Percentiles rank a stretch among this genome's conserved stretches.
Conservation (phyloP, 53 echinoderm and acorn worm species). For the Glandiceps talaboti region DNA sequence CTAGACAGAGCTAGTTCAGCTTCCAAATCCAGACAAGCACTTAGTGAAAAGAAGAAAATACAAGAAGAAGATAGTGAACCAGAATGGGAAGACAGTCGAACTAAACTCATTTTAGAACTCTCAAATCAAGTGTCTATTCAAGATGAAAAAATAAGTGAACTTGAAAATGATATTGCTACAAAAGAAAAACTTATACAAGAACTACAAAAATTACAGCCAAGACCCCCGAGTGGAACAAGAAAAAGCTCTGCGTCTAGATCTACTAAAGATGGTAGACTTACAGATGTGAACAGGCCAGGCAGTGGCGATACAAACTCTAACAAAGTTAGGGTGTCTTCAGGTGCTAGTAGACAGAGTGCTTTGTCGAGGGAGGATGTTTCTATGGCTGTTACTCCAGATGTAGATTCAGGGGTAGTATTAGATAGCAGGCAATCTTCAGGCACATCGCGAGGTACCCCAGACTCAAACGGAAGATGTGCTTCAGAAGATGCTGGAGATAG, state of each 20-base stretch:
- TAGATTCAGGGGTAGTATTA: background rate
- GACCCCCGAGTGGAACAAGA: background rate
- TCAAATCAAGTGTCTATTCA: conserved; percentile 62
- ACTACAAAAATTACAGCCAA: conserved; percentile 1
- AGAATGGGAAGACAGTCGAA: conserved; percentile 57
- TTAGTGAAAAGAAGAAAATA: background rate
- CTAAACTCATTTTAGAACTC: conserved; percentile 66
- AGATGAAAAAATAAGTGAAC: conserved; percentile 46
- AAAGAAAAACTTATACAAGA: conserved; percentile 25
- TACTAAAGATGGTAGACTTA: background rate
- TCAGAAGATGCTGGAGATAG: background rate
- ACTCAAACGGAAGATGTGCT: too few species aligned
- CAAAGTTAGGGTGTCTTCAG: background rate
- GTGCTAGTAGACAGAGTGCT: background rate
- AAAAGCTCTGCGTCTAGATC: background rate
- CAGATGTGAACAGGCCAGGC: background rate
- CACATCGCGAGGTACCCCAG: background rate
- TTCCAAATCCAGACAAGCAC: conserved; percentile 3
- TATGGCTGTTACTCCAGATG: background rate
- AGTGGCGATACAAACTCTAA: background rate
- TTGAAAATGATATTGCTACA: conserved; percentile 31
- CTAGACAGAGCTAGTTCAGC: conserved; percentile 45
- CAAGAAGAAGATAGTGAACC: conserved; percentile 7
- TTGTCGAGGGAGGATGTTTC: background rate
- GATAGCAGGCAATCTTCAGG: background rate